These are phyloP conservation scores for Macrophya alboannulata DNA, from an alignment of 2,888 invertebrate species.

Conservation along the genomic window DNA sequence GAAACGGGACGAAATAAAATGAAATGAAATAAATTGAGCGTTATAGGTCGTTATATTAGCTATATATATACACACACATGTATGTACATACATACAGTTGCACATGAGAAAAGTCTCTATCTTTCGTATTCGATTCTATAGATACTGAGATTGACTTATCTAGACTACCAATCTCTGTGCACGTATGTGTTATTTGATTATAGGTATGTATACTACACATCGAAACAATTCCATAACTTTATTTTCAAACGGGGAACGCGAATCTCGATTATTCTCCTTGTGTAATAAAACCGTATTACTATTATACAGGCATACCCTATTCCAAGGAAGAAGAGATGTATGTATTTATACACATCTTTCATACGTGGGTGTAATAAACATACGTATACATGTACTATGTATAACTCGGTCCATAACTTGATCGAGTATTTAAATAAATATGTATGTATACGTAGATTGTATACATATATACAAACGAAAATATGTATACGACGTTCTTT, in stretches of 20 bases:
- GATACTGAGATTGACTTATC: not conserved
- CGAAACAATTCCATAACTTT: not conserved
- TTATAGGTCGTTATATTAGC: not conserved
- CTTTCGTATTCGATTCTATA: not conserved
- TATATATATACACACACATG: not conserved
- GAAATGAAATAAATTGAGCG: not conserved
- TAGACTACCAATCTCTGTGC: not conserved
- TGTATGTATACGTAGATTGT: not conserved
- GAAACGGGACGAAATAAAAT: not conserved
- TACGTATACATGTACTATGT: not conserved
- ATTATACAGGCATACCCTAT: not conserved
- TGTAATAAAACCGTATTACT: slow-evolving; percentile 33
- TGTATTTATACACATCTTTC: not conserved
- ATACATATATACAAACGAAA: not conserved
- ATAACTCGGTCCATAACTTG: not conserved
- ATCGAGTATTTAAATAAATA: not conserved
- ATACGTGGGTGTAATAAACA: not conserved
- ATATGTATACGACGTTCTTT: not conserved
- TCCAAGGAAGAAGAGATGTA: not conserved
- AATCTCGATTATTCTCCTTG: slow-evolving; percentile 6
- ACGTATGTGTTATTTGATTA: not conserved
- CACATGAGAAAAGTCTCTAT: not conserved
- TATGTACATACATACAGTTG: not conserved
- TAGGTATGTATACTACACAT: not conserved
- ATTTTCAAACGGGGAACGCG: not conserved